Conservation (phyloP, 2,113 vertebrate genomes). For the Neopipo cinnamomea region DNA sequence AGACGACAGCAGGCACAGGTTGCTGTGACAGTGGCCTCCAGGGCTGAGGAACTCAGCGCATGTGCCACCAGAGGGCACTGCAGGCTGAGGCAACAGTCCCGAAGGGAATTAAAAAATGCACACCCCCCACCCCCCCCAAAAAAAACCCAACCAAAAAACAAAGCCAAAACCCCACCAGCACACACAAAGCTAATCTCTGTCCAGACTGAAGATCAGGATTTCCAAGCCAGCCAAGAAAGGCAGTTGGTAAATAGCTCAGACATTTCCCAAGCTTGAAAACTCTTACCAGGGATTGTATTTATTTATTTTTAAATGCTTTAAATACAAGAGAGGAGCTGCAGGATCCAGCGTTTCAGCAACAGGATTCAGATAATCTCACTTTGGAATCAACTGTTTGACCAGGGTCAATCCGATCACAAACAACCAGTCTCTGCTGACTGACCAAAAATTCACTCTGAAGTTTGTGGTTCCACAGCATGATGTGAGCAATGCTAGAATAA, state of each 20-base stretch:
- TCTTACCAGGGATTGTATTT: neutral
- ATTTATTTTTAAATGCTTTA: neutral
- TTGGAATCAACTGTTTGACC: neutral
- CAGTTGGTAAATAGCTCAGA: slow-evolving; percentile 18
- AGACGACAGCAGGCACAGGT: fast-evolving
- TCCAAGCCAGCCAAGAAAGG: neutral
- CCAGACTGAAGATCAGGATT: slow-evolving; percentile 58
- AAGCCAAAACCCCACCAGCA: neutral
- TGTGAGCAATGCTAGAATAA: neutral
- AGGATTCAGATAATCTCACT: slow-evolving; percentile 12
- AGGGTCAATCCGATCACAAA: neutral
- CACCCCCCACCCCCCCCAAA: fast-evolving
- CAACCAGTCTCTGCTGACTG: neutral
- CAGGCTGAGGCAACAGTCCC: neutral
- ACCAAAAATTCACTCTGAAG: neutral
- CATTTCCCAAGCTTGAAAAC: neutral
- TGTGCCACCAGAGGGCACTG: neutral
- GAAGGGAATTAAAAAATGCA: fast-evolving
- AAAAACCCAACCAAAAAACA: neutral
- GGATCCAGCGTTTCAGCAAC: neutral
- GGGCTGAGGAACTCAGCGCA: fast-evolving
- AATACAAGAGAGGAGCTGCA: neutral
- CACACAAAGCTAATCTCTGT: slow-evolving; percentile 23
- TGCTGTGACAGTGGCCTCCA: fast-evolving
- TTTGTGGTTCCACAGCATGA: neutral